Base-by-base conservation (phyloP, 2,888 invertebrate genomes). In the Nemapogon koenigi region DNA sequence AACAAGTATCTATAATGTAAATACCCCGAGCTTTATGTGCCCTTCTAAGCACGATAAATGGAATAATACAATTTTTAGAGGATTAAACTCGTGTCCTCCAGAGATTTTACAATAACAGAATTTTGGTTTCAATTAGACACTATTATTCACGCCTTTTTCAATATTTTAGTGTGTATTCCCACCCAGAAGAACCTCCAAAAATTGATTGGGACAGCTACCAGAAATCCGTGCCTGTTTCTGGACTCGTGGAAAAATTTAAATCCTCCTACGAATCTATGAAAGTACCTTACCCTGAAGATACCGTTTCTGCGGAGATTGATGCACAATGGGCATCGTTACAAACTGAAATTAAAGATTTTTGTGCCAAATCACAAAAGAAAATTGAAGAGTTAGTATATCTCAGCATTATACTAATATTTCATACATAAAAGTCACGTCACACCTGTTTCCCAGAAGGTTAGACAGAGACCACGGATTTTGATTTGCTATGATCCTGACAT, bases 141-240 rank as follows among this genome's bases (percentile, higher is more conserved):
- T n/a, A n/a, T n/a, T n/a, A n/a, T n/a, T n/a, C n/a, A n/a, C n/a
- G n/a, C n/a, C n/a, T n/a, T 32, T 14, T 16, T 6, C 4, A 2
- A 4, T 16, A 16, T 17, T 26, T 27, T 35, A 76, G 76, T 32
- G 65, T 75, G 1, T 42, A 46, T 14, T 46, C 59, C 2, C 62
- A 53, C 42, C 72, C 76, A 1, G 46, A 55, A 0, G 59, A 60
- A 15, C 55, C 66, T 2, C 75, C 76, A 0, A 56, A 59, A 49
- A 72, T 78, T 16, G 51, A 75, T 30, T 78, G 76, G 76, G 69
- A 59, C 0, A 44, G 49, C 4, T 76, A 71, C 43, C 46, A 55
- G 11, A 68, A 69, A 40, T 19, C 43, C 1, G 59, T 73, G 1
- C 66, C 70, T 1, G 47, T 62, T 0, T 32, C 48, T 6, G 62